Evolutionary conservation across 1,140 invertebrate species (phyloP).

Genomic region (Phortica variegata): DNA sequence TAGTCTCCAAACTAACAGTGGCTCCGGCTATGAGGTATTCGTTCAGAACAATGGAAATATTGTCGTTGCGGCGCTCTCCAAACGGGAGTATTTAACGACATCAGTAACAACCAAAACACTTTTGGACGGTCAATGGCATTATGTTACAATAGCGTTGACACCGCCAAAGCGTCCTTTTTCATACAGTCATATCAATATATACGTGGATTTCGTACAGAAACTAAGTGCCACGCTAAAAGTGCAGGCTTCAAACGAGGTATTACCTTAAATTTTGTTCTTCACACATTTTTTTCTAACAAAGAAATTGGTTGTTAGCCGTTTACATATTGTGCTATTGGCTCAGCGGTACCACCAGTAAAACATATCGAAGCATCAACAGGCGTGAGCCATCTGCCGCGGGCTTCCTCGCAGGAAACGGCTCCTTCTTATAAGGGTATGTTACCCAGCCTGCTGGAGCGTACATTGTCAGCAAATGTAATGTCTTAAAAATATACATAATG

Average conservation of each 20-base stretch:
- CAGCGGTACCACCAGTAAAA: conserved; percentile 31
- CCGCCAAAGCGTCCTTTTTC: conserved; percentile 65
- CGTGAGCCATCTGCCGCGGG: conserved; percentile 24
- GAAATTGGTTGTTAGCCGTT: conserved; percentile 58
- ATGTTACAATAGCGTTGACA: conserved; percentile 62
- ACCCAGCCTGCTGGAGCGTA: conserved; percentile 53
- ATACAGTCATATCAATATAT: conserved; percentile 64
- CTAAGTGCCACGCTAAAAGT: conserved; percentile 63
- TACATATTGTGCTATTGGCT: conserved; percentile 59
- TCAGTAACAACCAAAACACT: conserved; percentile 60
- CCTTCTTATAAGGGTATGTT: conserved; percentile 45
- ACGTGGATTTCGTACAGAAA: conserved; percentile 64
- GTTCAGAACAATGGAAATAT: conserved; percentile 61
- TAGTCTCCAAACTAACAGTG: conserved; percentile 61
- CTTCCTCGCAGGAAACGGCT: conserved; percentile 38
- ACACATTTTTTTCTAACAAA: neutral
- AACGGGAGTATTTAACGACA: conserved; percentile 63
- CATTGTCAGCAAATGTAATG: conserved; percentile 46
- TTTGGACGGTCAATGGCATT: conserved; percentile 65
- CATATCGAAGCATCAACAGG: conserved; percentile 17
- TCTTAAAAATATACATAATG: neutral
- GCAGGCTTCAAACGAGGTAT: conserved; percentile 63
- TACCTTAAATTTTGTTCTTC: conserved; percentile 5
- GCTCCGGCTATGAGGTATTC: conserved; percentile 65
- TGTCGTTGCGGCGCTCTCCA: conserved; percentile 62